Base-by-base conservation (phyloP, 2,888 invertebrate genomes). In the Neoitamus cyanurus region DNA sequence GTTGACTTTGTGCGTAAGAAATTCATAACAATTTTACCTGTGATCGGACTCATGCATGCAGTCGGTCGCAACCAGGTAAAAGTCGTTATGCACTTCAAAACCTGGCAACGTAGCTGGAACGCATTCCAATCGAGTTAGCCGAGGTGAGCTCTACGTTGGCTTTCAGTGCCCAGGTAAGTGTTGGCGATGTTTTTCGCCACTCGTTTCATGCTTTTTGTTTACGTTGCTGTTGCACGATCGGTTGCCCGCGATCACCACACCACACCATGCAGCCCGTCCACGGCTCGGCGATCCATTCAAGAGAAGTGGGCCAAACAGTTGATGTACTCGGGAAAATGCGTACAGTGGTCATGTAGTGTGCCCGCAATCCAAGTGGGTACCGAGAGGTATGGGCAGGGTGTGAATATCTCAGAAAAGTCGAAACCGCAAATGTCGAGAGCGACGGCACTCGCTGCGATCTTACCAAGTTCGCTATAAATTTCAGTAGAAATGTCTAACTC, bases 61-160 rank as follows among this genome's bases (percentile, higher is more conserved):
- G 5, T n/a, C 42, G 28, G 77, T 25, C 28, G 77, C 77, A 77
- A 11, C 30, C 42, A 42, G 77, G 77, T 77, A 77, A 77, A 77
- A 77, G 46, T 42, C 20, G 58, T 15, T 30, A 30, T 77, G 77
- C 42, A 77, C 42, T 46, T n/a, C 25, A 15, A 77, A 77, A 77
- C 46, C 28, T 42, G 77, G 77, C 77, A 77, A 77, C 77, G 77
- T 46, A 30, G 77, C 77, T 77, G 77, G 37, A 77, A 77, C 77
- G 77, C 77, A 77, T 77, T 77, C 77, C 77, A 77, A 77, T 77
- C 77, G 36, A 28, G 25, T 77, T 28, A 73, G 42, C 46, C 30
- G 3, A 68, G 20, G 9, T 68, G 68, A n/a, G 68, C 31, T 36
- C 73, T 69, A 25, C n/a, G n/a, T 31, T 31, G 6, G 15, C 20